Evolutionary conservation across 2,797 vertebrate genomes (phyloP).

Genomic region (Macrochelys suwanniensis): DNA sequence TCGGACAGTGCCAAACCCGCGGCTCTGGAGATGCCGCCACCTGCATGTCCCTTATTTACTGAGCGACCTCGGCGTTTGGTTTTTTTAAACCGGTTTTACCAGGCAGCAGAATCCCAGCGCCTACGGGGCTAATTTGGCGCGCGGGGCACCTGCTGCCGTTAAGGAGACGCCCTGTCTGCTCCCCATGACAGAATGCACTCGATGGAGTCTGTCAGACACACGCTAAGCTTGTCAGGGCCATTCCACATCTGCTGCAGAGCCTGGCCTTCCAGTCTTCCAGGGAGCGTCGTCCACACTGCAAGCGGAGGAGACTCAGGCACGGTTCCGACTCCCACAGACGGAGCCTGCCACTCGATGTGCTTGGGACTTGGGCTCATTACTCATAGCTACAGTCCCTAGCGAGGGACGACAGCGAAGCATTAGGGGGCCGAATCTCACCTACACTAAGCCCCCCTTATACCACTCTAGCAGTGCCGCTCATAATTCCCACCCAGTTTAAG

Average conservation of each 20-base stretch:
- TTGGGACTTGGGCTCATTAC: background rate
- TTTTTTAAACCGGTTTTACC: background rate
- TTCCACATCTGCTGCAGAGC: background rate
- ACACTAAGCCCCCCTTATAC: background rate
- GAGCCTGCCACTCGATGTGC: background rate
- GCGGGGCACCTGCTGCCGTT: background rate
- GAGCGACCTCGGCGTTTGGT: background rate
- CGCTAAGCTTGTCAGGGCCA: background rate
- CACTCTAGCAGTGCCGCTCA: background rate
- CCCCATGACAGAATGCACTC: background rate
- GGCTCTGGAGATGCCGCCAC: background rate
- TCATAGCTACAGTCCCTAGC: background rate
- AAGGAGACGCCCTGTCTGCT: background rate
- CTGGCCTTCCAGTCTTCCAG: background rate
- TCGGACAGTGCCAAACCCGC: background rate
- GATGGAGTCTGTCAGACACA: background rate
- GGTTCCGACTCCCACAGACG: background rate
- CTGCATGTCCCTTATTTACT: background rate
- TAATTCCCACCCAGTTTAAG: background rate
- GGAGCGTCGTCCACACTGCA: background rate
- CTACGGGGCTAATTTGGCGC: rapidly evolving
- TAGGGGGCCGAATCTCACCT: background rate
- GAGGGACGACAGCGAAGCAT: background rate
- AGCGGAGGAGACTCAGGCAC: background rate
- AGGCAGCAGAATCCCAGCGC: rapidly evolving